Base-by-base conservation (phyloP, 2,797 vertebrate genomes). In the Manis crassicaudata region DNA sequence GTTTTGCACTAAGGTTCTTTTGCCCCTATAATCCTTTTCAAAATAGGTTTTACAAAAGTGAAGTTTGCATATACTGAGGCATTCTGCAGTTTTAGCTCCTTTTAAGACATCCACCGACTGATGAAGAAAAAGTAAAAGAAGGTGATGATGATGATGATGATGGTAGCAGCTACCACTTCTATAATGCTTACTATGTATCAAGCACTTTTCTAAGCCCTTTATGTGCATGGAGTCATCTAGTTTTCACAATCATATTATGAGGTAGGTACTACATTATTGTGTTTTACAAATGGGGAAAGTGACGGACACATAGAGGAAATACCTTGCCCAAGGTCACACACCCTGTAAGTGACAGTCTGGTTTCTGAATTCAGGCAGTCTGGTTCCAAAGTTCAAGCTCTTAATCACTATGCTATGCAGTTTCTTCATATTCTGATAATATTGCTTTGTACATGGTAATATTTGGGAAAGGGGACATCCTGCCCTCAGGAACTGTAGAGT, bases 371-470 rank as follows among this genome's bases (percentile, higher is more conserved):
- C 35, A 77, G 62, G 62, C 54, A 95, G 40, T 35, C 46, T 73
- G n/a, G 65, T 80, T 91, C 54, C 56, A 94, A 58, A 82, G 68
- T 82, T 82, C 18, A 63, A 94, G 81, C 54, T 86, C n/a, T 95
- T 92, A 72, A 67, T 6, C 56, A 79, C 40, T 62, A 40, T n/a
- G 56, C 12, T 82, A 65, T 32, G 72, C 1, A 21, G 6, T 73
- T 50, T 88, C 43, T 92, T 92, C 35, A 32, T 73, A 85, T 58
- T 92, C 77, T 85, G 70, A 89, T 40, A 82, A 63, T 85, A 73
- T 70, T 92, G 63, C 12, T 79, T 79, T 17, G 21, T 86, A 54
- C 18, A 52, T 32, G 6, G 62, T n/a, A 67, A 94, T 72, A 85
- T 82, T 91, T 94, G 35, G 43, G 52, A 92, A 96, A 35, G n/a